Percentiles rank a stretch among this genome's conserved stretches.
Evolutionary conservation across 2,797 vertebrate genomes (phyloP).

Genomic region (Spatula versicolor): DNA sequence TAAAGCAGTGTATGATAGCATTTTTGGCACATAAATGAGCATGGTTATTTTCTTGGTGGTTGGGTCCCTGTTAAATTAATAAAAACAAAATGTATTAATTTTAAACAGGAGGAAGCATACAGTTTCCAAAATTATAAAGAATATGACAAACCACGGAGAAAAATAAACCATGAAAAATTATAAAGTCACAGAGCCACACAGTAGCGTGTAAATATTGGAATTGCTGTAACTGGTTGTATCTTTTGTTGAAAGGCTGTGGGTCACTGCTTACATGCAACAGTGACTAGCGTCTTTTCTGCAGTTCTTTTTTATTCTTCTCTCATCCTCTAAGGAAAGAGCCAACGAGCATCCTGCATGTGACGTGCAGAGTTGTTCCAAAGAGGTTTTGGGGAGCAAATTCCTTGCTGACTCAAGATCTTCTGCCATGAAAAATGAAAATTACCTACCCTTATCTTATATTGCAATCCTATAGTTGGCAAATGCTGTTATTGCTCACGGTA

Average conservation of each 20-base stretch:
- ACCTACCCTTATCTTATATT: slow-evolving; percentile 7
- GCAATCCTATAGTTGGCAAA: slow-evolving; percentile 9
- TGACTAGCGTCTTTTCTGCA: background rate
- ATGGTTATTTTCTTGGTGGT: background rate
- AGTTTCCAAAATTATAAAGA: background rate
- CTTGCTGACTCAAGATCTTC: slow-evolving; percentile 22
- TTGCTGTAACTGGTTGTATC: background rate
- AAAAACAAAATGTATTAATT: background rate
- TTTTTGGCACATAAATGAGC: background rate
- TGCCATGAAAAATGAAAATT: slow-evolving; percentile 34
- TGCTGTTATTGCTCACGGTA: slow-evolving; percentile 14
- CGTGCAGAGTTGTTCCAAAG: background rate
- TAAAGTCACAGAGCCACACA: background rate
- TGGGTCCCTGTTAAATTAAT: background rate
- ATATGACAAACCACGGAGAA: background rate
- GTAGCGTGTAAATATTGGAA: background rate
- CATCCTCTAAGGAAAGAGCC: background rate
- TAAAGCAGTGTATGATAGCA: background rate
- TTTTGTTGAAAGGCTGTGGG: background rate
- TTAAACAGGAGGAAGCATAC: background rate
- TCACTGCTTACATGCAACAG: background rate
- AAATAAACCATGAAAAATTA: background rate
- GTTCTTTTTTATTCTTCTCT: background rate
- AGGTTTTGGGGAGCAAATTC: slow-evolving; percentile 8
- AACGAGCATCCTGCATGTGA: background rate